Conservation (phyloP, 2,113 vertebrate species). For the Carollia perspicillata region DNA sequence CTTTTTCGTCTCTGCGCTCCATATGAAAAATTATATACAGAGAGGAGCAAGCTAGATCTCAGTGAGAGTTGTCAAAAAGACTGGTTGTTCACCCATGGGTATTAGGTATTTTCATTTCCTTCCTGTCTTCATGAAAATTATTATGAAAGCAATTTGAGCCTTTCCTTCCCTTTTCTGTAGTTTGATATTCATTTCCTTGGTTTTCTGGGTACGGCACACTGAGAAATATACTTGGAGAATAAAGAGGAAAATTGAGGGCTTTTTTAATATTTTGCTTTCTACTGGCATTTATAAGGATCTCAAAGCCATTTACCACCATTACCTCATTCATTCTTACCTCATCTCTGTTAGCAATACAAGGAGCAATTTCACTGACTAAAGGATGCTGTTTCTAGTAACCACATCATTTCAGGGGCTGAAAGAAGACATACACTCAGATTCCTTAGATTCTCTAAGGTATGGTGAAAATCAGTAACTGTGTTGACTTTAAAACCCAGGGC, state of each 20-base stretch:
- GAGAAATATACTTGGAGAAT: neutral
- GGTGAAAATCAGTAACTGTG: neutral
- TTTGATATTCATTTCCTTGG: neutral
- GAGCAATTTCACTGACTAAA: neutral
- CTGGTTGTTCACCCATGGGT: neutral
- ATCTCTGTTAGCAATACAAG: neutral
- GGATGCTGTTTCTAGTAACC: neutral
- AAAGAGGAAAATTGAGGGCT: neutral
- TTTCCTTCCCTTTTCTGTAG: neutral
- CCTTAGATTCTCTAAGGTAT: neutral
- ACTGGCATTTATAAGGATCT: neutral
- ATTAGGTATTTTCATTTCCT: neutral
- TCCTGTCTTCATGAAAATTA: neutral
- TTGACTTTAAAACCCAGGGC: neutral
- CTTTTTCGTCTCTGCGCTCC: neutral
- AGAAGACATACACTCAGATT: neutral
- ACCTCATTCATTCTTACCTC: neutral
- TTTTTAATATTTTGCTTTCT: neutral
- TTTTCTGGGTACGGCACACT: neutral
- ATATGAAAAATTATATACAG: neutral
- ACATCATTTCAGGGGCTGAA: neutral
- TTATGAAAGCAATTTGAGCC: neutral
- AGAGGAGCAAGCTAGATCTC: neutral
- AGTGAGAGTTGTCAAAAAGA: neutral
- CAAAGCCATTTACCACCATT: neutral